Conservation (phyloP, 2,113 vertebrate species). For the Syngnathus scovelli region DNA sequence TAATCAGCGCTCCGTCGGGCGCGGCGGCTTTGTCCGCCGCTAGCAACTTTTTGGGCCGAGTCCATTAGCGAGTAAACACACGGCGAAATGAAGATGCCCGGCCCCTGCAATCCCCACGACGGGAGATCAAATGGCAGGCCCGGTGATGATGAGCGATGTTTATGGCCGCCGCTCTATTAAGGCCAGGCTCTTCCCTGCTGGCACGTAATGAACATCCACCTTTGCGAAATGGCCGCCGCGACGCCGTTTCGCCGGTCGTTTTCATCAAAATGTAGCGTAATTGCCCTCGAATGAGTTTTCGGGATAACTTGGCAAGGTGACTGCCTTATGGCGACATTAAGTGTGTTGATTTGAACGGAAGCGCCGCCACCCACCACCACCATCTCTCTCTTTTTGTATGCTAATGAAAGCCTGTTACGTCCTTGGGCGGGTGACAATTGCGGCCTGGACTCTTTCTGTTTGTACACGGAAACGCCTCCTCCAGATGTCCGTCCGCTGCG, state of each 20-base stretch:
- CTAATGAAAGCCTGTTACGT: slow-evolving; percentile 58
- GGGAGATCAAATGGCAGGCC: slow-evolving; percentile 63
- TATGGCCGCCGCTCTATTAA: slow-evolving; percentile 64
- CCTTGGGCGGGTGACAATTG: slow-evolving; percentile 57
- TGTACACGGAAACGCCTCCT: slow-evolving; percentile 56
- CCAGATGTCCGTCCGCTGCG: slow-evolving; percentile 66
- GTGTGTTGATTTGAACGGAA: slow-evolving; percentile 53
- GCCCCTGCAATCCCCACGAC: slow-evolving; percentile 51
- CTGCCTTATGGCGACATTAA: slow-evolving; percentile 56
- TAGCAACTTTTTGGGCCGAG: slow-evolving; percentile 63
- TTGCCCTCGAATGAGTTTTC: slow-evolving; percentile 57
- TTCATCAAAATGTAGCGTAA: slow-evolving; percentile 57
- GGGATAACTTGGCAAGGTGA: slow-evolving; percentile 64
- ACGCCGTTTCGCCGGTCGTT: slow-evolving; percentile 60
- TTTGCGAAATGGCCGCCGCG: slow-evolving; percentile 46
- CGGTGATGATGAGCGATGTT: slow-evolving; percentile 67
- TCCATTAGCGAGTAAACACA: slow-evolving; percentile 67
- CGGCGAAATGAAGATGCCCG: slow-evolving; percentile 56
- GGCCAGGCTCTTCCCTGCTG: slow-evolving; percentile 59
- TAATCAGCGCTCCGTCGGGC: slow-evolving; percentile 58
- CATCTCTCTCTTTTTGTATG: slow-evolving; percentile 28
- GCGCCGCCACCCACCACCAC: slow-evolving; percentile 18
- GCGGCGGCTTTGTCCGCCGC: slow-evolving; percentile 46
- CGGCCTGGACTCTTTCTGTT: slow-evolving; percentile 48
- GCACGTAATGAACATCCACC: slow-evolving; percentile 66